phyloP scores from a whole-genome alignment of 2,113 vertebrate genomes.

The Eretmochelys imbricata region DNA sequence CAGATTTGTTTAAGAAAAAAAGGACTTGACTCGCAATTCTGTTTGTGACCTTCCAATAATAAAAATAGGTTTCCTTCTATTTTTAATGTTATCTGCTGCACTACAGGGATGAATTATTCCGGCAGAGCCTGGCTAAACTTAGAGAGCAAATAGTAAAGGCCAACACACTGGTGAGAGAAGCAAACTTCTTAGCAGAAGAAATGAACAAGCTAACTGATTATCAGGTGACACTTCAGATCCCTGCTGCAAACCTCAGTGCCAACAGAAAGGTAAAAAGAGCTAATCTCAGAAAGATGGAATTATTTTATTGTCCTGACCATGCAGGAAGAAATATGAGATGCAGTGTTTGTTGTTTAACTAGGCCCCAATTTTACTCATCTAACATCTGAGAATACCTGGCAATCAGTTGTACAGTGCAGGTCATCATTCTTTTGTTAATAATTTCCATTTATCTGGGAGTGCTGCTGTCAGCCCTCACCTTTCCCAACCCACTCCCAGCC shows the following conservation, averaged over 20 bases:
- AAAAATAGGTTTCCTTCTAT: constrained; percentile 62
- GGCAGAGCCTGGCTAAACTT: constrained; percentile 93
- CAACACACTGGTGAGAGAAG: constrained; percentile 95
- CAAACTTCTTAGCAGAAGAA: constrained; percentile 96
- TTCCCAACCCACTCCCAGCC: background rate
- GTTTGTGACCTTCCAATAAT: constrained; percentile 63
- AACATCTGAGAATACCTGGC: background rate
- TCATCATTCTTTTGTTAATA: background rate
- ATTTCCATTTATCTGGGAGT: background rate
- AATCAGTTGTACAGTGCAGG: background rate
- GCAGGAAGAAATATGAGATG: background rate
- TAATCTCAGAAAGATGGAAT: background rate
- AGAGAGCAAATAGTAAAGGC: constrained; percentile 96
- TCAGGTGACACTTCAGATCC: constrained; percentile 98
- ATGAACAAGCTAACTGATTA: constrained; percentile 96
- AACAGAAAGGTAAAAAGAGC: constrained; percentile 91
- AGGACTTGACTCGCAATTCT: constrained; percentile 13
- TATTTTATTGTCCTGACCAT: background rate
- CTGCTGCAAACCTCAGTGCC: constrained; percentile 96
- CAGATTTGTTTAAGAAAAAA: background rate
- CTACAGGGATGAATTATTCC: constrained; percentile 94
- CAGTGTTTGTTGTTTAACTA: background rate
- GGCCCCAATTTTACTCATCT: background rate
- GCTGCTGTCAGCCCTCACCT: background rate
- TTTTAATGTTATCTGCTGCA: constrained; percentile 58